These are phyloP conservation scores for Gallinago jamesoni DNA, from an alignment of 2,113 vertebrate genomes.

Conservation along the genomic window DNA sequence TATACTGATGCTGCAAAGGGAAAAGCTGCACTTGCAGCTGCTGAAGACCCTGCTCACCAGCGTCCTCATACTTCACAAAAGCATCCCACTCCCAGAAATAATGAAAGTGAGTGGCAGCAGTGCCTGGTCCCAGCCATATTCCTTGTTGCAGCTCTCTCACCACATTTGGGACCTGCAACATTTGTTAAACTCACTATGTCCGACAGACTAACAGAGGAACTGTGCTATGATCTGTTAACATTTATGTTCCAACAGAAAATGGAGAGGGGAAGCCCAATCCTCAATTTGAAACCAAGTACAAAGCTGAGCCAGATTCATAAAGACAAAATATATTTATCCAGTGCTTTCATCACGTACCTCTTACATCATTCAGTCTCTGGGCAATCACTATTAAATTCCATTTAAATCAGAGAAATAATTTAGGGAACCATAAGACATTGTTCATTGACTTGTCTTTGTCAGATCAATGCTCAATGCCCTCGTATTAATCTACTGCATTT, in stretches of 20 bases:
- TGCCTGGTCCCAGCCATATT: background rate
- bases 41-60: background rate
- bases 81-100: background rate
- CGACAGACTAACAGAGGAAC: background rate
- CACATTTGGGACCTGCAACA: background rate
- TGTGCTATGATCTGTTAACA: background rate
- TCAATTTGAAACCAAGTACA: background rate
- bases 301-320: background rate
- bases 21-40: background rate
- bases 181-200: background rate
- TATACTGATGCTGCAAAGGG: background rate
- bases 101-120: background rate
- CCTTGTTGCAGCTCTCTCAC: background rate
- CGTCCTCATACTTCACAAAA: background rate
- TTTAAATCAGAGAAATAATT: background rate
- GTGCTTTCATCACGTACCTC: background rate
- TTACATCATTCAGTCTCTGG: background rate
- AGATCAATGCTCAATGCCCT: background rate
- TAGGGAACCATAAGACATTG: background rate
- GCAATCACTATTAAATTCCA: background rate
- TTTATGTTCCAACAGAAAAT: background rate
- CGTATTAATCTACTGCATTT: background rate
- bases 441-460: slow-evolving; percentile 16
- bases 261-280: background rate
- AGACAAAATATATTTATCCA: background rate